Percentiles rank a stretch among this genome's conserved stretches.
These are phyloP conservation scores for Apamea anceps DNA, from an alignment of 2,888 invertebrate species.

Conservation along the genomic window DNA sequence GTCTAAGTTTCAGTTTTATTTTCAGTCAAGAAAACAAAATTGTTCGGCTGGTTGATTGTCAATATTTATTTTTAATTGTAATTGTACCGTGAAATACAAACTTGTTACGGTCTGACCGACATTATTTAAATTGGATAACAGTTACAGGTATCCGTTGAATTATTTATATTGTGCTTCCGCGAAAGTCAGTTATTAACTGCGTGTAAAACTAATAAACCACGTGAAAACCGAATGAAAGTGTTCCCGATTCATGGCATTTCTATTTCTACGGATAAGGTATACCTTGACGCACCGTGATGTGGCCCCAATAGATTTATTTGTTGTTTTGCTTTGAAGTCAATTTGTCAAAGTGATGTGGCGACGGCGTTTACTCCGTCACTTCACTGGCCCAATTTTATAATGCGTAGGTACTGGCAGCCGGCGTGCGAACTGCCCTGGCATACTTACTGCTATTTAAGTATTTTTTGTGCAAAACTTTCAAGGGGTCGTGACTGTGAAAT, in stretches of 20 bases:
- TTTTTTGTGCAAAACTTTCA: slow-evolving; percentile 82
- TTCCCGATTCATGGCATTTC: slow-evolving; percentile 60
- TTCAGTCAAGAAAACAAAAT: neutral
- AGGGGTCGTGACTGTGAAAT: slow-evolving; percentile 88
- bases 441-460: slow-evolving; percentile 79
- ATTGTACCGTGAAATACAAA: slow-evolving; percentile 62
- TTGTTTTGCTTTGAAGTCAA: slow-evolving; percentile 77
- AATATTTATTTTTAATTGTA: slow-evolving; percentile 57
- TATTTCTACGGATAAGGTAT: slow-evolving; percentile 52
- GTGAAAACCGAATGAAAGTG: slow-evolving; percentile 61
- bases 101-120: slow-evolving; percentile 47
- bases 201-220: slow-evolving; percentile 33
- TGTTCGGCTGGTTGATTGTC: slow-evolving; percentile 17
- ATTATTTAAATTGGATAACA: slow-evolving; percentile 62
- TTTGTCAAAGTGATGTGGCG: slow-evolving; percentile 79
- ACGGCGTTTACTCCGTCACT: slow-evolving; percentile 67
- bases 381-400: slow-evolving; percentile 83
- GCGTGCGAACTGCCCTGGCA: slow-evolving; percentile 87
- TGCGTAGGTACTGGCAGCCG: slow-evolving; percentile 66
- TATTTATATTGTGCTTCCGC: slow-evolving; percentile 23
- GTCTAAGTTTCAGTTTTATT: neutral
- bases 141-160: slow-evolving; percentile 40
- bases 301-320: slow-evolving; percentile 64
- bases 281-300: slow-evolving; percentile 58
- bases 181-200: slow-evolving; percentile 15